A percentile compares a stretch with the other conserved stretches of the same genome.
Conservation (phyloP, 2,888 invertebrate species). For the Scrobipalpa atriplicella region DNA sequence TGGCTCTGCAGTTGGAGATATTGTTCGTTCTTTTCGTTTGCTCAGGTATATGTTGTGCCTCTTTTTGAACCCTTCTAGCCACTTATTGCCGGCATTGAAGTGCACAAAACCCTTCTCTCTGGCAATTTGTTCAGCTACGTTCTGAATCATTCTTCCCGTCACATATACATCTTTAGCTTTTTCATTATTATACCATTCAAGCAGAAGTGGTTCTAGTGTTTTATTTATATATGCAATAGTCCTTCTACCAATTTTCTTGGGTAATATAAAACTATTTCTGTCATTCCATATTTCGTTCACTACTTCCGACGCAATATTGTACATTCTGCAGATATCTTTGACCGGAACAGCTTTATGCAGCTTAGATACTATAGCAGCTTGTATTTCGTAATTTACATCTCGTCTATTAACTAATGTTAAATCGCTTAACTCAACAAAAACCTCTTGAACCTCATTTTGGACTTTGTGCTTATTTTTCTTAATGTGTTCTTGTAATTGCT, state of each 20-base stretch:
- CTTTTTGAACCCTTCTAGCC: slow-evolving; percentile 56
- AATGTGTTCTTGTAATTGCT: neutral
- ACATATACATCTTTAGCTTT: slow-evolving; percentile 44
- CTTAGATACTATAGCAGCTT: slow-evolving; percentile 55
- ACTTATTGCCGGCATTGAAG: slow-evolving; percentile 57
- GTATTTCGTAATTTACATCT: slow-evolving; percentile 33
- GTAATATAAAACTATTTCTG: slow-evolving; percentile 47
- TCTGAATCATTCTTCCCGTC: slow-evolving; percentile 52
- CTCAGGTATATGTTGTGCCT: slow-evolving; percentile 45
- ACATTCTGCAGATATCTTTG: slow-evolving; percentile 40
- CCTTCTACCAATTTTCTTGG: slow-evolving; percentile 43
- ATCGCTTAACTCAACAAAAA: neutral
- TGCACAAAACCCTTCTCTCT: slow-evolving; percentile 52
- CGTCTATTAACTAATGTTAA: neutral
- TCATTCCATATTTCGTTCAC: slow-evolving; percentile 57
- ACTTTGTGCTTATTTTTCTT: neutral
- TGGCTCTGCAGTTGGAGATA: slow-evolving; percentile 41
- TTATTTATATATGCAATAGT: slow-evolving; percentile 50
- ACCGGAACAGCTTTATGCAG: slow-evolving; percentile 54
- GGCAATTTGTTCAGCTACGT: slow-evolving; percentile 50
- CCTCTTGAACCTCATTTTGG: neutral
- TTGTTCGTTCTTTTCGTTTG: slow-evolving; percentile 42
- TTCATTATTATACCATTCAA: slow-evolving; percentile 51
- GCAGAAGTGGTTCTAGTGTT: slow-evolving; percentile 44
- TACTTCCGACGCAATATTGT: slow-evolving; percentile 43